Evolutionary conservation across 2,113 vertebrate genomes (phyloP), one percentile per base, ranked within the genome.

Genomic region (Notiomystis cincta): DNA sequence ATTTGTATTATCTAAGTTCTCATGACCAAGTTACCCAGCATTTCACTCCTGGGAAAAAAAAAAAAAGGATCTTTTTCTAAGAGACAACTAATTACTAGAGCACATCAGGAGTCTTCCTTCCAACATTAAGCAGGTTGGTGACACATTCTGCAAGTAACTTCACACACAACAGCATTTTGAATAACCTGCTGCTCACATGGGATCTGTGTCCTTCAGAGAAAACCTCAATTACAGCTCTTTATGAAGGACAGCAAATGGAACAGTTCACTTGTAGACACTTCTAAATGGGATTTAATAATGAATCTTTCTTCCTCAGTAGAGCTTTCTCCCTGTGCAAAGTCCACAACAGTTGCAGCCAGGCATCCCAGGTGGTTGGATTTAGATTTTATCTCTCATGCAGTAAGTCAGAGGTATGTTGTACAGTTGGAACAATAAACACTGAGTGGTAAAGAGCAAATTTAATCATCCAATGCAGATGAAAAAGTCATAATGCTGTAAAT

Each of bases 401-500:
- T n/a, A 87, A 92, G 79, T 78, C 89, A 84, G 65, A 76, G 31
- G 21, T 31, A 72, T 22, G 28, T 81, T 90, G 70, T 40, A 56
- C 61, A 87, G 47, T 45, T 67, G 51, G 66, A 91, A 82, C 51
- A 90, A 81, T 40, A 90, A 95, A 73, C 57, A 61, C 64, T 40
- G 72, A 89, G 81, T 61, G 25, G 58, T 82, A 84, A 94, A 87
- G 35, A 96, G 53, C 40, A 88, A 91, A 92, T 92, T 81, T 95
- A 96, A 87, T 94, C 85, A 88, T 42, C 78, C 87, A 84, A 12
- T 80, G 57, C 82, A 92, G 66, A 90, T 93, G 72, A 96, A 95
- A 96, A 85, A 93, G 91, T 77, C 84, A 93, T 70, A 94, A 91
- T 67, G 66, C 92, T 95, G 89, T 92, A 95, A 90, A 92, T 91